These are phyloP conservation scores for Myotis planiceps DNA, from an alignment of 2,797 vertebrate species.

Conservation along the genomic window DNA sequence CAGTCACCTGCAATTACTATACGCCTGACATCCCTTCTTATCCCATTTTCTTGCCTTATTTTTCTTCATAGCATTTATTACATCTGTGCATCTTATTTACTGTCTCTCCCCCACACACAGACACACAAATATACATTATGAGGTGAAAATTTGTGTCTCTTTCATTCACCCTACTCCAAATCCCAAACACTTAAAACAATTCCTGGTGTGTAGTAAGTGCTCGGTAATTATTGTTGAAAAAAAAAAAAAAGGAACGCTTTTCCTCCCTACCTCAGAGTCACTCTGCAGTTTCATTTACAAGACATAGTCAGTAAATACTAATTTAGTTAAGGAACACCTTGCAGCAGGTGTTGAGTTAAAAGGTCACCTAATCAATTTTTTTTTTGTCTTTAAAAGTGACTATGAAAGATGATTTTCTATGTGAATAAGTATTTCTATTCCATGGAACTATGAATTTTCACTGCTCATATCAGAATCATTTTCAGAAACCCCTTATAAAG, in stretches of 20 bases:
- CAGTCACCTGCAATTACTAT: fast-evolving
- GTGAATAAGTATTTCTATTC: neutral
- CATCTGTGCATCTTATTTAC: neutral
- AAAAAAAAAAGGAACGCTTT: neutral
- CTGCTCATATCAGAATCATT: neutral
- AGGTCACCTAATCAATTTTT: neutral
- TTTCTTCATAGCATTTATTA: neutral
- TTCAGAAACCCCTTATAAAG: neutral
- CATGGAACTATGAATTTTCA: neutral
- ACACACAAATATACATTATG: neutral
- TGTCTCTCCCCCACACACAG: fast-evolving
- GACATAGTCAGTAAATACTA: neutral
- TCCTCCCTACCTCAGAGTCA: neutral
- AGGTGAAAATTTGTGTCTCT: neutral
- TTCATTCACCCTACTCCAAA: neutral
- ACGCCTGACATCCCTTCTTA: neutral
- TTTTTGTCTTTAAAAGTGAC: neutral
- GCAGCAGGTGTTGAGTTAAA: neutral
- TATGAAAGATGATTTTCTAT: neutral
- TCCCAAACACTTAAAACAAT: neutral
- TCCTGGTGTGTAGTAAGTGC: fast-evolving
- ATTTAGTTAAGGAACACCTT: neutral
- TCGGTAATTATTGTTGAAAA: neutral
- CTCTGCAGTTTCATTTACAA: neutral
- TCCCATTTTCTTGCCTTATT: neutral